phyloP scores from a whole-genome alignment of 2,888 invertebrate genomes.

The Molorchus minor region DNA sequence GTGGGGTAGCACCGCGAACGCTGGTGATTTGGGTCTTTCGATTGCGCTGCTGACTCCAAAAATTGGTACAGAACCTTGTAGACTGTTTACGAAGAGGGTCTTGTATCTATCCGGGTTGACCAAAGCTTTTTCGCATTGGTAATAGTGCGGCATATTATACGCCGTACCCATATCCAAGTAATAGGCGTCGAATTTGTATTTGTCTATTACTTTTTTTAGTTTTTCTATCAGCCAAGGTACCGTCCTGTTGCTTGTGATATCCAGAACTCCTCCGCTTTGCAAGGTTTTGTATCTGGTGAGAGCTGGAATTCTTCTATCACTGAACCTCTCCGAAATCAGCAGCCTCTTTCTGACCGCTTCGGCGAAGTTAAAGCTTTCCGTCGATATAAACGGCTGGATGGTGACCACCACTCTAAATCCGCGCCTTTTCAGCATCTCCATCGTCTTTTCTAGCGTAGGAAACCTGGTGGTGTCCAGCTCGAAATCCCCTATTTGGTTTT shows the following conservation, averaged over 20 bases:
- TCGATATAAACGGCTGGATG: slow-evolving; percentile 90
- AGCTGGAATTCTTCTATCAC: slow-evolving; percentile 82
- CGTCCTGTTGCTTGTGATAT: slow-evolving; percentile 85
- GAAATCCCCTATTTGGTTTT: slow-evolving; percentile 85
- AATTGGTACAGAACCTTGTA: slow-evolving; percentile 63
- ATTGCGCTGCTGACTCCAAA: slow-evolving; percentile 88
- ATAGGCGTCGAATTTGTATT: slow-evolving; percentile 85
- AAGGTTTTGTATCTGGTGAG: slow-evolving; percentile 83
- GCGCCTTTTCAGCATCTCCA: slow-evolving; percentile 81
- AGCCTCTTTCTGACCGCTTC: slow-evolving; percentile 79
- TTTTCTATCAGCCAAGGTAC: slow-evolving; percentile 81
- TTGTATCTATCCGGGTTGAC: slow-evolving; percentile 87
- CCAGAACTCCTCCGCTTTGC: slow-evolving; percentile 84
- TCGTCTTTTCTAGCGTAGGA: slow-evolving; percentile 78
- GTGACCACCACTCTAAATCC: slow-evolving; percentile 89
- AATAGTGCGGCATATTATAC: slow-evolving; percentile 87
- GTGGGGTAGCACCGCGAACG: slow-evolving; percentile 86
- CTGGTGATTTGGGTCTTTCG: slow-evolving; percentile 81
- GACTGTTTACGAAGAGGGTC: slow-evolving; percentile 73
- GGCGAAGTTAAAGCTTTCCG: slow-evolving; percentile 84
- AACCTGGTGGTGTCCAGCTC: slow-evolving; percentile 82
- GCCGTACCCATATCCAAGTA: slow-evolving; percentile 85
- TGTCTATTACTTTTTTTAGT: slow-evolving; percentile 73
- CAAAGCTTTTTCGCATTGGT: slow-evolving; percentile 77
- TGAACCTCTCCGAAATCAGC: slow-evolving; percentile 82